Conservation (phyloP, 2,888 invertebrate genomes). For the Philonicus albiceps region DNA sequence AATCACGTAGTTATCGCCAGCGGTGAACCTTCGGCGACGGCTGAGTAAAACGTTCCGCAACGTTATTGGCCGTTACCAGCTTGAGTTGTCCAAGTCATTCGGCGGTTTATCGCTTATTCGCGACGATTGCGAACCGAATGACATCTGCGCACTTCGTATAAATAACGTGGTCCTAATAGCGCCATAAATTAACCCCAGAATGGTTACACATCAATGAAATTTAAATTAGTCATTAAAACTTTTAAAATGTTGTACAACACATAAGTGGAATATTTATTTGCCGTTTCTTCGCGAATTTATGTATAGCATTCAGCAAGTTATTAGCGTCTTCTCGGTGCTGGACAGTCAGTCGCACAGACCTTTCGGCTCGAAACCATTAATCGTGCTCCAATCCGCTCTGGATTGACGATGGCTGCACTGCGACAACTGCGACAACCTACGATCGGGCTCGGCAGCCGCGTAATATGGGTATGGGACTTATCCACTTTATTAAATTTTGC, state of each 20-base stretch:
- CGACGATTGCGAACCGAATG: conserved; percentile 10
- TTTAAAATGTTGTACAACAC: conserved; percentile 40
- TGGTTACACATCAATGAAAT: conserved; percentile 49
- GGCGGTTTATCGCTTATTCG: conserved; percentile 35
- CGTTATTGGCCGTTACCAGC: conserved; percentile 30
- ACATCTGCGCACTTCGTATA: conserved; percentile 30
- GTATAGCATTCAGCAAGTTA: conserved; percentile 1
- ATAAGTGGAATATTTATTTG: conserved; percentile 34
- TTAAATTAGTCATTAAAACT: conserved; percentile 48
- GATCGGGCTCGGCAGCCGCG: background rate
- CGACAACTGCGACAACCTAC: background rate
- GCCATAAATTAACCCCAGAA: conserved; percentile 47
- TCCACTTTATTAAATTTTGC: conserved; percentile 25
- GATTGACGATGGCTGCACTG: background rate
- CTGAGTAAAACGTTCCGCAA: conserved; percentile 34
- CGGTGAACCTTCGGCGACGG: conserved; percentile 19
- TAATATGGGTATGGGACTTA: conserved; percentile 11
- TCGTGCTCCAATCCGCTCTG: background rate
- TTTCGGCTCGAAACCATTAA: background rate
- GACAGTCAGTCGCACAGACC: background rate
- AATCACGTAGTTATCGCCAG: conserved; percentile 17
- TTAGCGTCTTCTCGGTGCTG: conserved; percentile 20
- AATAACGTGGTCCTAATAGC: conserved; percentile 34
- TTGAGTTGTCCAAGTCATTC: conserved; percentile 17
- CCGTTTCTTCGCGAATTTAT: conserved; percentile 23